These are phyloP conservation scores for Hyles vespertilio DNA, from an alignment of 1,140 invertebrate genomes.

Conservation along the genomic window DNA sequence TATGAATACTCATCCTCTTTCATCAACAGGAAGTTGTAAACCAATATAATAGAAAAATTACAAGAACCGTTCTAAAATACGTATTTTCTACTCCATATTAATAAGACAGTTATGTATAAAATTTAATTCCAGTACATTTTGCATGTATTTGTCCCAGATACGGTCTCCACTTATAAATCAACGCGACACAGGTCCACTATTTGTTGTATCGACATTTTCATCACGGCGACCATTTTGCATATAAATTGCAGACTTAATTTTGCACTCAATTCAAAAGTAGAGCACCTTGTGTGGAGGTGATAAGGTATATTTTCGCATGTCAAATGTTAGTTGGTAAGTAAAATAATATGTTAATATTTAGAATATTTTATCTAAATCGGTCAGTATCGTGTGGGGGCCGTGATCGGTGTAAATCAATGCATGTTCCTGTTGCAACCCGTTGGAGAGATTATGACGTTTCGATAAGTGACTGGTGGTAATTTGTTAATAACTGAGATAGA, in stretches of 20 bases:
- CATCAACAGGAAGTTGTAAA: too few relatives aligned
- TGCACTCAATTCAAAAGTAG: not conserved
- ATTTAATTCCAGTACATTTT: slow-evolving; percentile 6
- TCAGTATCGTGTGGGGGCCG: slow-evolving; percentile 60
- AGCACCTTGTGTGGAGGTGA: too few relatives aligned
- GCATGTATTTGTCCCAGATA: slow-evolving; percentile 41
- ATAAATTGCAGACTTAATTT: slow-evolving; percentile 22
- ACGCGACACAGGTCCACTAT: slow-evolving; percentile 42
- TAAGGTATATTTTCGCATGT: too few relatives aligned
- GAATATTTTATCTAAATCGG: slow-evolving; percentile 62
- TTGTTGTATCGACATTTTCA: slow-evolving; percentile 53
- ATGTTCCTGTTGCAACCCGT: slow-evolving; percentile 16
- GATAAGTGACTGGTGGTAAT: slow-evolving; percentile 21
- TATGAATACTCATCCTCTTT: too few relatives aligned
- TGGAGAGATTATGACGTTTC: slow-evolving; percentile 19
- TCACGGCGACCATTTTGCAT: slow-evolving; percentile 42
- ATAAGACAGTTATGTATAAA: not conserved
- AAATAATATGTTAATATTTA: slow-evolving; percentile 8
- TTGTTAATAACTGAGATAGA: too few relatives aligned
- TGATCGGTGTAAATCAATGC: slow-evolving; percentile 42
- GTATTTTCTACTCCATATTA: too few relatives aligned
- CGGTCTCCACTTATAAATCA: slow-evolving; percentile 50
- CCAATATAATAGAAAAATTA: too few relatives aligned
- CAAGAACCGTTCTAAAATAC: not conserved
- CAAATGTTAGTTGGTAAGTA: too few relatives aligned